Evolutionary conservation across 2,888 invertebrate genomes (phyloP).

Genomic region (Chesias legatella): DNA sequence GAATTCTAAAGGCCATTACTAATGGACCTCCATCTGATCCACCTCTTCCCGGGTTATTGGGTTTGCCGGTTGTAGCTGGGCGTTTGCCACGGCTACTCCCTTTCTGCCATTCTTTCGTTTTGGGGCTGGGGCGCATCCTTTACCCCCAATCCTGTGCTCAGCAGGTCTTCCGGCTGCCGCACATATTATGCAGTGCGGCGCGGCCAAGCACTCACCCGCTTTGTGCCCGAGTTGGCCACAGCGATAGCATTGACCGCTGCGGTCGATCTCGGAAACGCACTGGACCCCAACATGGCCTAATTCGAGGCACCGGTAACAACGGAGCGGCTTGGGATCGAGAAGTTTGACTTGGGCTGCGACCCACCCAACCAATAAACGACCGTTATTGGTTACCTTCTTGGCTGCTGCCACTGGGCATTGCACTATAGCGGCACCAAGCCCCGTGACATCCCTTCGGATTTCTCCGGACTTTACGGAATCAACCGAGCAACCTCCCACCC

Average conservation of each 20-base stretch:
- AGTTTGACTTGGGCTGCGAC: not conserved
- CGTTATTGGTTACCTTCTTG: not conserved
- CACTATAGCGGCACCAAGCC: not conserved
- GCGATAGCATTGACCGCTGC: constrained; percentile 2
- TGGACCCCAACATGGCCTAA: not conserved
- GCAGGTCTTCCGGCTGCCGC: not conserved
- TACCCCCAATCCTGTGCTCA: constrained; percentile 1
- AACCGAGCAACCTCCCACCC: not conserved
- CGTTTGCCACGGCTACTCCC: not conserved
- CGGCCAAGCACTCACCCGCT: not conserved
- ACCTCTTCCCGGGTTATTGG: not conserved
- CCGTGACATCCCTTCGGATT: not conserved
- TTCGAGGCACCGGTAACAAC: not conserved
- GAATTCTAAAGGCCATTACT: not conserved
- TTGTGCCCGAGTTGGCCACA: not conserved
- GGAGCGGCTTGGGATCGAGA: not conserved
- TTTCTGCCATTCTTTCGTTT: not conserved
- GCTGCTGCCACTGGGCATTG: not conserved
- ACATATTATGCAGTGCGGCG: constrained; percentile 1
- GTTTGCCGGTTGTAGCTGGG: not conserved
- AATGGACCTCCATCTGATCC: not conserved
- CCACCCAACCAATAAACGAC: not conserved
- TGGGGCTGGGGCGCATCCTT: not conserved
- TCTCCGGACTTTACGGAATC: not conserved
- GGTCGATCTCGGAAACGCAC: not conserved